Evolutionary conservation across 2,113 vertebrate genomes (phyloP), one percentile per base, ranked within the genome.

Genomic region (Menura novaehollandiae): DNA sequence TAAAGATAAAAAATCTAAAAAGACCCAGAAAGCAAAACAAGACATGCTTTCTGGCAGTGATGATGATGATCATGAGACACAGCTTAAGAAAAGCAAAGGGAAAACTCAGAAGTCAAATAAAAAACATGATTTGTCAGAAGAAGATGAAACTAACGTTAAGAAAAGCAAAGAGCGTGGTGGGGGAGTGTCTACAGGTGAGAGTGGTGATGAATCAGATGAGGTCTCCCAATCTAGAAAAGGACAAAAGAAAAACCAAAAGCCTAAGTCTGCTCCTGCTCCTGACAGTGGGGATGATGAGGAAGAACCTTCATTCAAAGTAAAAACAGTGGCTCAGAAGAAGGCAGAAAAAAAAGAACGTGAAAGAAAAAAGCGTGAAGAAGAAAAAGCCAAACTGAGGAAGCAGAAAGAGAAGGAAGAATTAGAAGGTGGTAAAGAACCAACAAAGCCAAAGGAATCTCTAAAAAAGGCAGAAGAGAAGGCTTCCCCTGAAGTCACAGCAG

Each of bases 281-380:
- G 98, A 98, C 39, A 99, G 98, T 28, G 98, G 96, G 13, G 98
- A 98, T 33, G 98, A 98, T 46, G 98, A 98, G 7, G 98, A 98
- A 2, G 97, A 97, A 2, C 95, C 98, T 10, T 94, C 98, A 46
- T 99, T 99, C 95, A 99, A 98, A 97, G 98, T 99, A 71, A 99
- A 99, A 98, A 99, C 99, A 2, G 98, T 99, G 33, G 99, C 99
- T 21, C 99, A 99, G 96, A 99, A 99, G 97, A 99, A 99, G 88
- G 99, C 99, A 11, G 99, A 99, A 97, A 99, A 99, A 97, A 99
- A 99, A 94, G 99, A 99, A 93, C 95, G 99, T 3, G 99, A 99
- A 4, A 98, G 74, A 74, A 99, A 99, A 98, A 99, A 99, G 92
- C 99, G 99, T 59, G 99, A 99, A 74, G 98, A 99, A 91, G 99